Evolutionary conservation across 2,888 invertebrate species (phyloP), one percentile per base, ranked within the genome.

Genomic region (Eledona agricola): DNA sequence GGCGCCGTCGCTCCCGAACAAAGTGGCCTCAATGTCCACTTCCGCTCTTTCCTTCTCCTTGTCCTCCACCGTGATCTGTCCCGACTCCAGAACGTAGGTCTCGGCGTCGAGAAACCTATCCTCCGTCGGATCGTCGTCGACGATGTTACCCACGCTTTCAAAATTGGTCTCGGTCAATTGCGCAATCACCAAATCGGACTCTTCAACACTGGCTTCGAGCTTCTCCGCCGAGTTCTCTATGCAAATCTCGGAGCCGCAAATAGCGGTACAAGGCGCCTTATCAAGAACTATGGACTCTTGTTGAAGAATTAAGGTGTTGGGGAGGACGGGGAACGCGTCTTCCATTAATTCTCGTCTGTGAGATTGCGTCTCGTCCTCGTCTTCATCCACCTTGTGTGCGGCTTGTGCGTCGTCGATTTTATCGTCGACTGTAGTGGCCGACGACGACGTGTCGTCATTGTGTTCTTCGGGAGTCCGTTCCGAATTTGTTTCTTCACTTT

Each of bases 21-120:
- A 58, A n/a, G 77, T 72, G 4, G 73, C 72, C 52, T 74, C 72
- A 37, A 77, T 72, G 55, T 76, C 75, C 5, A 72, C 73, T 10
- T 49, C 66, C 51, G 55, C 55, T 56, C 49, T 65, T 62, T 71
- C 70, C 37, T 67, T 67, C 26, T 67, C 66, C 12, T 55, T 51
- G 19, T 37, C 67, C 1, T 59, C 54, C 3, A 73, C 64, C 22
- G 77, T 72, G 43, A 80, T 80, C 64, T 80, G 80, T 35, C 83
- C 82, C 5, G 86, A 86, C 72, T 87, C 86, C 60, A 89, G 77
- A 46, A 89, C 87, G 68, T 88, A 88, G 67, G 86, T 88, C 69
- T 89, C 88, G n/a, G 89, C 89, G 78, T 89, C 89, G 50, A 87
- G 83, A 62, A 89, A 87, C 63, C 85, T 79, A 67, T 85, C 85